Base-by-base conservation (phyloP, 23 tunicate genomes). In the Trididemnum clinides region DNA sequence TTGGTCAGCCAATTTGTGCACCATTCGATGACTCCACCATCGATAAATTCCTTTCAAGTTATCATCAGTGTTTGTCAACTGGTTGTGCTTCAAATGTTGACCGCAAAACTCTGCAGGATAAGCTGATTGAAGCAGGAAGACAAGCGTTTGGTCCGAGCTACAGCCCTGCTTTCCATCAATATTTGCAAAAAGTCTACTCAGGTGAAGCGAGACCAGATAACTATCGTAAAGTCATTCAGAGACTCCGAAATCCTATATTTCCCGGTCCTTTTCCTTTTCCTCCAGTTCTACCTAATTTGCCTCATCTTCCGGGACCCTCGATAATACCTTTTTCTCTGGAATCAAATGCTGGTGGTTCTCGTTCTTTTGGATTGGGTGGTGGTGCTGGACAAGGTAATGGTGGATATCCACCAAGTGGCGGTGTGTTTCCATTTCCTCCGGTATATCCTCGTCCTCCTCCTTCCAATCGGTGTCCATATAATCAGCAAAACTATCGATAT, bases 131-230 rank as follows among this genome's bases (percentile, higher is more conserved):
- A 15, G 51, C 63, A 25, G 85, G 70, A 7, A 27, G 37, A 27
- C 2, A 33, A 0, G 10, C 66, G 28, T 65, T 71, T 0, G 25
- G 10, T 33, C 62, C 71, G 18, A 5, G 1, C 34, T 58, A 35
- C 18, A 63, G 33, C 2, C 72, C 50, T 35, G 51, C 44, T 22
- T 31, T 36, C 20, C 30, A 77, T 21, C 76, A 65, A 49, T 78
- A 78, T 51, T 49, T 34, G 15, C 25, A 36, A 1, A 84, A 72
- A 83, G 80, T 94, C 33, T 22, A 78, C 21, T 22, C 85, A 1
- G 98, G 98, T 23, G 33, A 89, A 35, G 91, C 82, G 2, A 59
- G 90, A 81, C 69, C 98, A 0, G 94, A 94, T 51, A 94, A 94
- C 85, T 94, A 84, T 80, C 57, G 51, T 36, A 50, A 73, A 29